Evolutionary conservation across 2,888 invertebrate species (phyloP), one percentile per base, ranked within the genome.

Genomic region (Pterostichus niger): DNA sequence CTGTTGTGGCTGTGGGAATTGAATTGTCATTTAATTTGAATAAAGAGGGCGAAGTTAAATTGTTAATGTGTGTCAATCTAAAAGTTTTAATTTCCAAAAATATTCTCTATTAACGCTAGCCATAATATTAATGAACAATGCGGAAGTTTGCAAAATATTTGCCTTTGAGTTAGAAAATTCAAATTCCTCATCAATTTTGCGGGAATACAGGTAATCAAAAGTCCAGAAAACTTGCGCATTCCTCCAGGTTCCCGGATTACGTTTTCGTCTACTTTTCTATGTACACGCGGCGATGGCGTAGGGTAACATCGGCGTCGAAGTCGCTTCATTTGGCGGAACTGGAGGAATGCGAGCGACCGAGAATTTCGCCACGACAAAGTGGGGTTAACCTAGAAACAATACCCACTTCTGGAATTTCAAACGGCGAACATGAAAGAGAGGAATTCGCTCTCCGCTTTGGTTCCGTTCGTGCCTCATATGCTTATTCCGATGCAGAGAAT

Each of bases 371-470:
- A 68, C 79, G 68, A 79, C 79, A 79, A 79, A 79, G 79, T 79
- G 49, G 49, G 79, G 64, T 31, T 79, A 79, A 79, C 79, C 79
- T 79, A 79, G 79, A 79, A 79, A 79, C 79, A 79, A 79, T 79
- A 79, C 64, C 79, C 46, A 79, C 79, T 79, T 79, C 79, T 79
- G 79, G 79, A 79, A 79, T 79, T 79, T 79, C 79, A 79, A 79
- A 79, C 79, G 68, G 40, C 68, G 64, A 68, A 56, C 79, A 68
- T 79, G 64, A 68, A 79, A 79, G 64, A 68, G 79, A 40, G 78
- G 78, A 79, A 79, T 79, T 40, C 64, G 15, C 33, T 13, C 54
- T 46, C 73, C 13, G 2, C 52, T 75, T 46, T 11, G 44, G 9
- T 40, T 59, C 24, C 40, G 40, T 40, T 40, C 40, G 9, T 40